Evolutionary conservation across 2,888 invertebrate genomes (phyloP).

Genomic region (Myopa tessellatipennis): DNA sequence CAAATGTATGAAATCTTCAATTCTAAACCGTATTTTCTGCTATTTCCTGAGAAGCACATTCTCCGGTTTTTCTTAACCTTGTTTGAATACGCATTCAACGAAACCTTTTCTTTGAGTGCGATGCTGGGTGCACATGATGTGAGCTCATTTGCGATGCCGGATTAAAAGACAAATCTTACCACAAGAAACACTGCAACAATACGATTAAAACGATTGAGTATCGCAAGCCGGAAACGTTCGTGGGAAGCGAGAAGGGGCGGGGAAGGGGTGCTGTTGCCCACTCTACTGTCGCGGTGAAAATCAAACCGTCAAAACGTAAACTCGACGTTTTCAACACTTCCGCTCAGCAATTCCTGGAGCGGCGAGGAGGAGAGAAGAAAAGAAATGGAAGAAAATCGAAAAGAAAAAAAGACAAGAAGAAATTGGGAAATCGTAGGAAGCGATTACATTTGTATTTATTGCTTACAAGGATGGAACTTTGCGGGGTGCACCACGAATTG

Average conservation of each 20-base stretch:
- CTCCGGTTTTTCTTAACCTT: no score
- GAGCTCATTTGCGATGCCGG: not conserved
- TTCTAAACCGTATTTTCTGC: no score
- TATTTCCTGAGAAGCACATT: no score
- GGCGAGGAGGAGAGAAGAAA: no score
- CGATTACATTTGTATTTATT: conserved; percentile 8
- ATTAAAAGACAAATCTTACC: not conserved
- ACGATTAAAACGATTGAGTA: not conserved
- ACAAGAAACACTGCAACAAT: not conserved
- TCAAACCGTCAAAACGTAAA: no score
- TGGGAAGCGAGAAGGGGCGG: not conserved
- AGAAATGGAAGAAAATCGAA: not conserved
- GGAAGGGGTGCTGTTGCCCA: not conserved
- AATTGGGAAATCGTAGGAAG: not conserved
- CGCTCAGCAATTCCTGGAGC: no score
- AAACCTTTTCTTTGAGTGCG: not conserved
- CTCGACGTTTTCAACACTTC: no score
- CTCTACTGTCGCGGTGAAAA: no score
- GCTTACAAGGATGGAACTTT: not conserved
- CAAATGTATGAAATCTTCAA: no score
- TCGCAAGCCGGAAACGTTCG: not conserved
- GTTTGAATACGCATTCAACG: not conserved
- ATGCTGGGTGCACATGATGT: not conserved
- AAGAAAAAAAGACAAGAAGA: no score
- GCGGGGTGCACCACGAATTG: not conserved